These are phyloP conservation scores for Dromococcyx pavoninus DNA, from an alignment of 2,797 vertebrate genomes.

Conservation along the genomic window DNA sequence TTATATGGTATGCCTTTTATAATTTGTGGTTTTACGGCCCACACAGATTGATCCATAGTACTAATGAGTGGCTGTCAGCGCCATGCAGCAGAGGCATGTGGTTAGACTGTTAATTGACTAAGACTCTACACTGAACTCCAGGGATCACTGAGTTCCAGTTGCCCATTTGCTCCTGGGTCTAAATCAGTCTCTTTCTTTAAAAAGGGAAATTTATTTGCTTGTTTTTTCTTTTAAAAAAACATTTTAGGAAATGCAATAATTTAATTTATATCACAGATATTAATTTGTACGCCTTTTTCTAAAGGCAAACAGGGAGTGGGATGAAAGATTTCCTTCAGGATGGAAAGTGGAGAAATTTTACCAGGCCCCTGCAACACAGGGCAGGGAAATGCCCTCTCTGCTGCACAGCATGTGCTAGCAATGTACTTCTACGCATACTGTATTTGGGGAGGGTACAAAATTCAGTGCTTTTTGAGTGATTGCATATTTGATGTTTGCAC, in stretches of 20 bases:
- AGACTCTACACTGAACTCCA: not conserved
- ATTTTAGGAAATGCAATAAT: not conserved
- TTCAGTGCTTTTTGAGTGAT: not conserved
- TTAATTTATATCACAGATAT: not conserved
- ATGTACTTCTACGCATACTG: not conserved
- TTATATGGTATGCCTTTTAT: not conserved
- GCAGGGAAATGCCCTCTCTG: not conserved
- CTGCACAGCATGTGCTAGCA: not conserved
- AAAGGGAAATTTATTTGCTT: not conserved
- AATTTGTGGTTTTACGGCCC: slow-evolving; percentile 51
- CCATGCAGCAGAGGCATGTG: slow-evolving; percentile 4
- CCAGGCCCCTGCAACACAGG: not conserved
- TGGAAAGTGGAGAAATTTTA: not conserved
- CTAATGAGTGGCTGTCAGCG: slow-evolving; percentile 46
- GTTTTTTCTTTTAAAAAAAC: not conserved
- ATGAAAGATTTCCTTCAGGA: not conserved
- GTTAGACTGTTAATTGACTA: slow-evolving; percentile 18
- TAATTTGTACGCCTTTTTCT: not conserved
- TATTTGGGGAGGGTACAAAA: not conserved
- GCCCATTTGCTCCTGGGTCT: not conserved
- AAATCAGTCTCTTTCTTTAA: not conserved
- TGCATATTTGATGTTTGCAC: not conserved
- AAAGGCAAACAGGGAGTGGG: not conserved
- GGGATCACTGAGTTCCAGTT: not conserved
- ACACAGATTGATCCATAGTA: slow-evolving; percentile 46